A percentile compares a stretch with the other conserved stretches of the same genome.
Evolutionary conservation across 1,140 invertebrate species (phyloP).

Genomic region (Diachasma alloeum): DNA sequence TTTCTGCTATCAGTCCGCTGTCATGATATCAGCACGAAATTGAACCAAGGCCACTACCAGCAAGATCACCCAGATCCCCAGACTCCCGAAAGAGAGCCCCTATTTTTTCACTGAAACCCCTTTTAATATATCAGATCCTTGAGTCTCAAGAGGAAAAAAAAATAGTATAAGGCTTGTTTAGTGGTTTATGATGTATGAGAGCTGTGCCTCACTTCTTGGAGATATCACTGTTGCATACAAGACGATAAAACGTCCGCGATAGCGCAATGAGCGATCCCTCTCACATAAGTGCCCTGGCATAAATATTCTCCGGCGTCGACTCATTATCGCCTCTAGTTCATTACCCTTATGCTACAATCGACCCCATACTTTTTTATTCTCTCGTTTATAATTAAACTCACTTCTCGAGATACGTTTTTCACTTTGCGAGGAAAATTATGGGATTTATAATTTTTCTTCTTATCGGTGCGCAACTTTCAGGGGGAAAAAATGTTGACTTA

Average conservation of each 20-base stretch:
- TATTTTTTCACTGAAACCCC: neutral
- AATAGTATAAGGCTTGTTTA: neutral
- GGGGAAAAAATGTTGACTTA: too few relatives aligned
- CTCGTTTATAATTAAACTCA: too few relatives aligned
- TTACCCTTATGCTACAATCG: neutral
- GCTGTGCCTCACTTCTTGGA: neutral
- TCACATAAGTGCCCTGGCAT: neutral
- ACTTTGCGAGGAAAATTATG: too few relatives aligned
- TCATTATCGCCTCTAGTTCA: conserved; percentile 7
- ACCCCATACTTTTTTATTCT: too few relatives aligned
- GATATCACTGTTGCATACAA: neutral
- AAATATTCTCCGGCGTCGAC: conserved; percentile 1
- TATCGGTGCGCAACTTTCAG: too few relatives aligned
- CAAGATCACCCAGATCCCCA: neutral
- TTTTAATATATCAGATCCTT: neutral
- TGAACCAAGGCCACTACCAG: neutral
- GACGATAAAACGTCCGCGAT: neutral
- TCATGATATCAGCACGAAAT: neutral
- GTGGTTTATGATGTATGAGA: conserved; percentile 1
- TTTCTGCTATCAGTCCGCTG: neutral
- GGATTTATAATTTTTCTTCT: too few relatives aligned
- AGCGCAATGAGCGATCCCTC: neutral
- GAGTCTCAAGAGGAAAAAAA: neutral
- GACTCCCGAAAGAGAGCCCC: neutral
- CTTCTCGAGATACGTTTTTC: too few relatives aligned